Conservation (phyloP, 2,113 vertebrate species). For the Otocyon megalotis region DNA sequence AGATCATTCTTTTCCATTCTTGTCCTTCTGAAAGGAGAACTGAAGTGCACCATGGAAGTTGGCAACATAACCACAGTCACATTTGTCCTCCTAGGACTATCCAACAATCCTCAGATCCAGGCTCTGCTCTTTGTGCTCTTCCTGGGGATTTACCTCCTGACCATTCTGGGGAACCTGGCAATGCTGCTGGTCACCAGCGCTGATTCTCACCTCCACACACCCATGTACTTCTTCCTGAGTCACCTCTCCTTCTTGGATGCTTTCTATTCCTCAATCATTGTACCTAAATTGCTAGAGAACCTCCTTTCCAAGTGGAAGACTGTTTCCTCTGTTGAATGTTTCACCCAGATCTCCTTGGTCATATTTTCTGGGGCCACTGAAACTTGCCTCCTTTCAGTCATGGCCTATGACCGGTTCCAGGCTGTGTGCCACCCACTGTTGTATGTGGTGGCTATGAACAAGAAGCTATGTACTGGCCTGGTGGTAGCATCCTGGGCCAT, state of each 20-base stretch:
- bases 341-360: constrained; percentile 67
- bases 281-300: constrained; percentile 68
- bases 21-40: neutral
- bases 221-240: constrained; percentile 80
- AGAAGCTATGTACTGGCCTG: constrained; percentile 33
- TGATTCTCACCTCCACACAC: constrained; percentile 8
- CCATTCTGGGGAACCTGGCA: constrained; percentile 67
- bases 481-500: neutral
- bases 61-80: constrained; percentile 24
- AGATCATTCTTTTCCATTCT: neutral
- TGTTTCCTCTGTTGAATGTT: constrained; percentile 59
- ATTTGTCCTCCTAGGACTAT: constrained; percentile 60
- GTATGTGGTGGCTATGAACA: constrained; percentile 72
- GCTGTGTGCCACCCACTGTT: constrained; percentile 77
- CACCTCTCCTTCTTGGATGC: constrained; percentile 81
- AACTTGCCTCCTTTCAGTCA: constrained; percentile 75
- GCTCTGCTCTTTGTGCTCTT: constrained; percentile 41
- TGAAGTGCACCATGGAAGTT: constrained; percentile 14
- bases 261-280: constrained; percentile 65
- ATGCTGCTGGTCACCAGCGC: constrained; percentile 50
- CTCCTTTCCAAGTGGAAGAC: constrained; percentile 61
- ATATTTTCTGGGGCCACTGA: constrained; percentile 66
- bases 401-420: constrained; percentile 77
- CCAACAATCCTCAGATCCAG: neutral
- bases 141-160: constrained; percentile 63